A percentile compares a stretch with the other conserved stretches of the same genome.
Conservation (phyloP, 2,888 invertebrate species). For the Pecten maximus region DNA sequence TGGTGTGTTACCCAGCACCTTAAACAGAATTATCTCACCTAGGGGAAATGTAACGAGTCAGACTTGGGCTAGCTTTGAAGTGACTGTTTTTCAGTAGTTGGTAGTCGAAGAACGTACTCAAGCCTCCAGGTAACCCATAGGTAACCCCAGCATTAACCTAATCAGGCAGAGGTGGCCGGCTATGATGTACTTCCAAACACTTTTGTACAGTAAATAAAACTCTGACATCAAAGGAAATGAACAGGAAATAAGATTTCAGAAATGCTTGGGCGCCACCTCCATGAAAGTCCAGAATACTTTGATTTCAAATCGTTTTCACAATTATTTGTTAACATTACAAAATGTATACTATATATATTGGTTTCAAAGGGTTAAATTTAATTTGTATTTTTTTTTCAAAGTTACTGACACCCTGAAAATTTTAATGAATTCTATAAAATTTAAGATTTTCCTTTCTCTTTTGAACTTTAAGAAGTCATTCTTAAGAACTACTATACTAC, state of each 20-base stretch:
- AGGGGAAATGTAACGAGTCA: neutral
- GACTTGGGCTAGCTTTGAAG: neutral
- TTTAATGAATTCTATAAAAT: neutral
- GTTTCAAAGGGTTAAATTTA: neutral
- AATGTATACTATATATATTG: neutral
- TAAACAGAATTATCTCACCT: neutral
- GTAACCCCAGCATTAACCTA: neutral
- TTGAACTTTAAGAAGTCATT: no score
- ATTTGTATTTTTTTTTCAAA: neutral
- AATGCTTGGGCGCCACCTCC: neutral
- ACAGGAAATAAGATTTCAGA: constrained; percentile 21
- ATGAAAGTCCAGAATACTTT: neutral
- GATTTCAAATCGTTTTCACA: neutral
- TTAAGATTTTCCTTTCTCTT: no score
- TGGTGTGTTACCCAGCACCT: neutral
- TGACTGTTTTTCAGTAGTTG: neutral
- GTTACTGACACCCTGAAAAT: constrained; percentile 11
- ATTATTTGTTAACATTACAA: constrained; percentile 32
- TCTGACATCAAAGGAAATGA: neutral
- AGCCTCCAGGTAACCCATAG: neutral
- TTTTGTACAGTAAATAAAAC: constrained; percentile 15
- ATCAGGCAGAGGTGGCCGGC: neutral
- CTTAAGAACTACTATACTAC: no score
- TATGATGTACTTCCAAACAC: neutral
- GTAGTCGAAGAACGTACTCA: neutral